phyloP scores from a whole-genome alignment of 2,113 vertebrate species.

The Fulica atra region DNA sequence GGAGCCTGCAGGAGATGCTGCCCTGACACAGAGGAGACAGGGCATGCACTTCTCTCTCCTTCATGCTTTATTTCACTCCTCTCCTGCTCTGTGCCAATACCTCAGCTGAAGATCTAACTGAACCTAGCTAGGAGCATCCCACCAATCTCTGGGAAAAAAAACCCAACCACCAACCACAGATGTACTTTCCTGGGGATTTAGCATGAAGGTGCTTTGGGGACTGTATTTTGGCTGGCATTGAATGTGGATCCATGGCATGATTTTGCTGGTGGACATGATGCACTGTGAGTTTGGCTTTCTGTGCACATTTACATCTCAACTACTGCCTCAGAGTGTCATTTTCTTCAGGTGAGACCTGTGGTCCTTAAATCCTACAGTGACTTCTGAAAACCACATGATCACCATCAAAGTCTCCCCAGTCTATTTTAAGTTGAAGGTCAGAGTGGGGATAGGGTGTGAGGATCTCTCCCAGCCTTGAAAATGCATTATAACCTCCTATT shows the following conservation, averaged over 20 bases:
- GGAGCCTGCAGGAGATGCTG: not conserved
- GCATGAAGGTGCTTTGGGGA: not conserved
- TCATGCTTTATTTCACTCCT: not conserved
- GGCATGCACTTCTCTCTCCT: not conserved
- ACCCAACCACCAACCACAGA: not conserved
- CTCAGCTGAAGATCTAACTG: not conserved
- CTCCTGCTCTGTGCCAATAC: not conserved
- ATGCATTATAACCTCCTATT: not conserved
- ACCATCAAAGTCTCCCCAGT: not conserved
- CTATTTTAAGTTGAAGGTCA: not conserved
- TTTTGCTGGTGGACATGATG: not conserved
- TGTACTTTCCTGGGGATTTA: not conserved
- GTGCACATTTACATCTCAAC: not conserved
- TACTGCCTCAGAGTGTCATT: not conserved
- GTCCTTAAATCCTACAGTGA: not conserved
- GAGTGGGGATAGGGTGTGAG: not conserved
- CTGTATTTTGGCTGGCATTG: accelerated
- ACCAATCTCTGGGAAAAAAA: not conserved
- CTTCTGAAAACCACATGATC: not conserved
- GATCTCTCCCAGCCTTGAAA: not conserved
- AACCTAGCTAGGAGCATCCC: not conserved
- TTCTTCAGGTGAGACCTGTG: not conserved
- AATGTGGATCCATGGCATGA: accelerated
- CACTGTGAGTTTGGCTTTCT: not conserved
- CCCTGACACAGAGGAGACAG: accelerated